These are phyloP conservation scores for Lamellibrachia satsuma DNA, from an alignment of 2,888 invertebrate genomes.

Conservation along the genomic window DNA sequence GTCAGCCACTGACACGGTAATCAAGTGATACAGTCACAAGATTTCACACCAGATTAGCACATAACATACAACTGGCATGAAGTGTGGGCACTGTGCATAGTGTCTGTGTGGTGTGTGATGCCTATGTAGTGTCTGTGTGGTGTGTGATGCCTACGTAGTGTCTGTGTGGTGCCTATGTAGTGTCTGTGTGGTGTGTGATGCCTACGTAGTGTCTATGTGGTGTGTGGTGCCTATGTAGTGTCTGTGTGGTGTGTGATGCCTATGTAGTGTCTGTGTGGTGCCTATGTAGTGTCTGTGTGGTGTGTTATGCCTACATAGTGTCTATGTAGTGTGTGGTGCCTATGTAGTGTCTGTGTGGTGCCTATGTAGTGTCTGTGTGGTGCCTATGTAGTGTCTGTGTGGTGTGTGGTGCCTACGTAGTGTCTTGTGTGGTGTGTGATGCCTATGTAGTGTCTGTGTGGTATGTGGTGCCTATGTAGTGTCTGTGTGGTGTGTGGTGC, in stretches of 20 bases:
- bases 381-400: too few species aligned
- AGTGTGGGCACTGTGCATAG: neutral
- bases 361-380: too few species aligned
- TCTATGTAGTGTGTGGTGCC: too few species aligned
- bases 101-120: neutral
- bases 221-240: neutral
- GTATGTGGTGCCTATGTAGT: too few species aligned
- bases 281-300: neutral
- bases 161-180: neutral
- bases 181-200: neutral
- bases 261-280: neutral
- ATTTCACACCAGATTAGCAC: neutral
- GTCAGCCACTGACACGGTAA: neutral
- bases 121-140: neutral
- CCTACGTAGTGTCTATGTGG: neutral
- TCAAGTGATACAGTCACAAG: neutral
- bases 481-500: too few species aligned
- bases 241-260: neutral
- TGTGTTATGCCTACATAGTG: neutral
- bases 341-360: too few species aligned
- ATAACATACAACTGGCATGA: neutral
- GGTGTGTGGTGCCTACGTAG: too few species aligned
- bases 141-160: neutral
- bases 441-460: too few species aligned
- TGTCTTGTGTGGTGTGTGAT: too few species aligned